Base-by-base conservation (phyloP, 2,113 vertebrate species). In the Acrocephalus arundinaceus region DNA sequence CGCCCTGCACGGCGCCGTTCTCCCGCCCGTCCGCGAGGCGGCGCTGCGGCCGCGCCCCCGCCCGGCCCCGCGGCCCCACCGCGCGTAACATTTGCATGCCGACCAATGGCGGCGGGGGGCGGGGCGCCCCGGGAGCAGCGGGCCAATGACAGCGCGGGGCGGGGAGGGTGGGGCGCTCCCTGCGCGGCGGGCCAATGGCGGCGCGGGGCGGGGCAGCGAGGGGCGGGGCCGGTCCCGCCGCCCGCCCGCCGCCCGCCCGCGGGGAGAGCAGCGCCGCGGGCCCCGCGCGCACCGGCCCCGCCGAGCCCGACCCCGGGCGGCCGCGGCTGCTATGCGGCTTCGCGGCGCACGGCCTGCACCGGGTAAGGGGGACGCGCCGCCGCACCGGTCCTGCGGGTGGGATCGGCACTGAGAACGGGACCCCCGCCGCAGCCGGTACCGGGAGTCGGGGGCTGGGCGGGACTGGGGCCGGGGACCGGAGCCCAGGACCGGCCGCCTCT, bases 281-380 rank as follows among this genome's bases (percentile, higher is more conserved):
- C 52, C 52, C 52, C 52, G 52, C 52, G 52, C 52, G 16, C 52
- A 55, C 54, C 54, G 54, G 54, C 54, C 54, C 54, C 37, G 62
- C 87, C 87, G 87, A 68, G 87, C 79, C 87, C 87, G 62, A 83
- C 45, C 79, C 71, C 87, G 88, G 79, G 87, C 87, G 79, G 72
- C 88, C 58, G 65, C 72, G 88, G 79, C 88, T 77, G 88, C 88
- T 77, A 90, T 90, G 88, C 65, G 87, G 87, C 87, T 90, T 91
- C 82, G 82, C 89, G 89, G 89, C 68, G 75, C 54, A 55, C 89
- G 63, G 84, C 77, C 76, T 92, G 27, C 37, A 87, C 84, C 57
- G 90, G 90, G 84, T 92, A 92, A 92, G 90, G 77, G 49, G 19
- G 37, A 51, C 24, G 61, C 75, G 76, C 68, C 18, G 55, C 15